Evolutionary conservation across 2,113 vertebrate species (phyloP).

Genomic region (Dinomys branickii): DNA sequence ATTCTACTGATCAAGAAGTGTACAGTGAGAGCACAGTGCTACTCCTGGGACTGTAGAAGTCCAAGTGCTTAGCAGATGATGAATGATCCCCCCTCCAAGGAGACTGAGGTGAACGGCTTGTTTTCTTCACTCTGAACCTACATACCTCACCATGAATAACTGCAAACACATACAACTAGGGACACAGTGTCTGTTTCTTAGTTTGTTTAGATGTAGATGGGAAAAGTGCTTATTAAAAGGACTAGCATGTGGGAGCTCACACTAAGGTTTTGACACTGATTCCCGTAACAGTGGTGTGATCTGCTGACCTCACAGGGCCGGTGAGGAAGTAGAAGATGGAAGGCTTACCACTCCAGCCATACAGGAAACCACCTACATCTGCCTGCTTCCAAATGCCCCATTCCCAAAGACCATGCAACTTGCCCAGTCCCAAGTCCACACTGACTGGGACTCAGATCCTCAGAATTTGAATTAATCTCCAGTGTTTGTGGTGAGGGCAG

Average conservation of each 20-base stretch:
- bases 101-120: background rate
- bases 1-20: background rate
- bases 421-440: background rate
- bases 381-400: background rate
- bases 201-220: background rate
- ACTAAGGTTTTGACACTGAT: background rate
- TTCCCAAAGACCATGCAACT: background rate
- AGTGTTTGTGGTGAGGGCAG: background rate
- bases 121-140: background rate
- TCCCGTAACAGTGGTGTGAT: background rate
- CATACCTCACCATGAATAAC: background rate
- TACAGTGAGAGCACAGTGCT: background rate
- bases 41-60: background rate
- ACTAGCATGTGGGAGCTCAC: background rate
- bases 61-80: background rate
- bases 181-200: background rate
- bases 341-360: background rate
- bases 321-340: background rate
- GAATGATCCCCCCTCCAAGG: background rate
- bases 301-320: background rate
- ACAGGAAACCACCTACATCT: background rate
- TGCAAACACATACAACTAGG: background rate
- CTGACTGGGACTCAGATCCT: background rate
- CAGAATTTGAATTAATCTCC: fast-evolving
- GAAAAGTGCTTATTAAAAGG: background rate